phyloP scores from a whole-genome alignment of 1,140 invertebrate species.

The Acyrthosiphon pisum region DNA sequence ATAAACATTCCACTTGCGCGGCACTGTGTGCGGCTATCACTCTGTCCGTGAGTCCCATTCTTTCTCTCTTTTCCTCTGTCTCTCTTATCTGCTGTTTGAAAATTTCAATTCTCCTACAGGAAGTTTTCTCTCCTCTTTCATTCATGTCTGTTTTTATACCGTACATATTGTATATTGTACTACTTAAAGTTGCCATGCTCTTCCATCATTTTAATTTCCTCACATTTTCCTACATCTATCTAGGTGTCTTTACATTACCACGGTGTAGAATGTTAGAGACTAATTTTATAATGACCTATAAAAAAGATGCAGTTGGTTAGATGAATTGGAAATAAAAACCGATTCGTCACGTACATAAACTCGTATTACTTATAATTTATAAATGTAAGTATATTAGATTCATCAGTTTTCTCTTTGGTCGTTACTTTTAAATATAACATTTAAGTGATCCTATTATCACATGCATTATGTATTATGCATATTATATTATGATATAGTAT shows the following conservation, averaged over 20 bases:
- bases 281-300: neutral
- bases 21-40: neutral
- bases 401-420: neutral
- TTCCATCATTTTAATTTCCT: neutral
- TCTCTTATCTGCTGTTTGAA: neutral
- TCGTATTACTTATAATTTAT: neutral
- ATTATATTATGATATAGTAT: neutral
- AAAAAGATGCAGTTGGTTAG: neutral
- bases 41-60: neutral
- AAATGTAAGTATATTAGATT: too few relatives aligned
- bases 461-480: neutral
- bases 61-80: neutral
- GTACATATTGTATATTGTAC: neutral
- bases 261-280: neutral
- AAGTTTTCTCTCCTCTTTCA: neutral
- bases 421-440: neutral
- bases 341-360: neutral
- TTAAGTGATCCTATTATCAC: neutral
- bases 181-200: neutral
- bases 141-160: neutral
- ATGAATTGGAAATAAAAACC: neutral
- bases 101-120: neutral
- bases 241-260: neutral
- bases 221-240: neutral
- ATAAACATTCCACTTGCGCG: conserved; percentile 21